Evolutionary conservation across 2,888 invertebrate species (phyloP).

Genomic region (Amphipoea lucens): DNA sequence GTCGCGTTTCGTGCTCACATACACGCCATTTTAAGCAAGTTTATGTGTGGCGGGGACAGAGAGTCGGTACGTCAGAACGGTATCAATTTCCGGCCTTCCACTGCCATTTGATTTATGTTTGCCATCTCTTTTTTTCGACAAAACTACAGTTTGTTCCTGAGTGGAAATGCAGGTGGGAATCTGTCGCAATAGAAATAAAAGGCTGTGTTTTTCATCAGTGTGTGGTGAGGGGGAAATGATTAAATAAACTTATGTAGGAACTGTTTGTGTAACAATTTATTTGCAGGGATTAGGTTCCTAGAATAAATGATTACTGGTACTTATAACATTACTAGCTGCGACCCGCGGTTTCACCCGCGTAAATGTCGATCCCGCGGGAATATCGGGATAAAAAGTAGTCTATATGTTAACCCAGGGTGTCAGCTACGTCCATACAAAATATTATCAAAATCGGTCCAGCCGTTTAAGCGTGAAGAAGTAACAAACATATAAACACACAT

Average conservation of each 20-base stretch:
- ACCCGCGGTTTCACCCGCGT: no score
- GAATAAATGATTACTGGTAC: background rate
- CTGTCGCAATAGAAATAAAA: constrained; percentile 43
- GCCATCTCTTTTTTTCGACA: constrained; percentile 75
- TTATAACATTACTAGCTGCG: no score
- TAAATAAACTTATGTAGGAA: background rate
- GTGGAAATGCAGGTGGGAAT: constrained; percentile 55
- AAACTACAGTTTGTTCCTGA: constrained; percentile 63
- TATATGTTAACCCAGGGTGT: no score
- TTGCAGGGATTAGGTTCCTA: background rate
- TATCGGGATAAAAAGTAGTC: no score
- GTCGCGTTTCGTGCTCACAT: constrained; percentile 52
- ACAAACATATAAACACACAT: no score
- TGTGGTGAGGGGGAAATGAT: constrained; percentile 13
- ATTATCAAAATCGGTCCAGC: no score
- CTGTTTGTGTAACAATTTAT: background rate
- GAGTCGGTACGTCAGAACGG: constrained; percentile 76
- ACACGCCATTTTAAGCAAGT: constrained; percentile 66
- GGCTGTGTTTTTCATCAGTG: constrained; percentile 31
- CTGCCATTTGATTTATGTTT: constrained; percentile 85
- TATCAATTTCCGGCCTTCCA: constrained; percentile 86
- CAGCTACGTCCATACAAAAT: no score
- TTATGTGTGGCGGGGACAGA: constrained; percentile 73
- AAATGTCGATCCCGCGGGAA: no score
- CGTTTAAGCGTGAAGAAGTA: no score